These are phyloP conservation scores for Sardina pilchardus DNA, from an alignment of 2,113 vertebrate species.

Conservation along the genomic window DNA sequence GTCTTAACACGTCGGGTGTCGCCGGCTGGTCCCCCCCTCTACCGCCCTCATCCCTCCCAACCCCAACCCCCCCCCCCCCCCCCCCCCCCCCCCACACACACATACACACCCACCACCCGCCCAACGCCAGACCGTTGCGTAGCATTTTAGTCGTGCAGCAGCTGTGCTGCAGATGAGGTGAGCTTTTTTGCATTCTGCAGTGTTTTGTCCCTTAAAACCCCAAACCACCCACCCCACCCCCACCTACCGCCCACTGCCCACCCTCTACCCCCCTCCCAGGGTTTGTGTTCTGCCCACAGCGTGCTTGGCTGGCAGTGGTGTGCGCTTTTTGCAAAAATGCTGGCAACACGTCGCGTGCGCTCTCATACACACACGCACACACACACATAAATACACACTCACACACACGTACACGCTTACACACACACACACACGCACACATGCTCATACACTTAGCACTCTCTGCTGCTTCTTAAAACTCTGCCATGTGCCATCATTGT, in stretches of 20 bases:
- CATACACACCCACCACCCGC: neutral
- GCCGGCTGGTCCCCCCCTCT: neutral
- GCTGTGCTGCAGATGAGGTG: slow-evolving; percentile 21
- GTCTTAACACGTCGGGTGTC: neutral
- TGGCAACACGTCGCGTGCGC: slow-evolving; percentile 32
- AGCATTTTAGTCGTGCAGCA: neutral
- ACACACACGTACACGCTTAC: slow-evolving; percentile 18
- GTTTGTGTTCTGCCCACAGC: slow-evolving; percentile 32
- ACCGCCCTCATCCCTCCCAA: no score
- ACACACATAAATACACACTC: slow-evolving; percentile 17
- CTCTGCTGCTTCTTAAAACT: slow-evolving; percentile 48
- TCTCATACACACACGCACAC: slow-evolving; percentile 9
- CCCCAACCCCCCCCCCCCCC: neutral
- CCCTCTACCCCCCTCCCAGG: neutral
- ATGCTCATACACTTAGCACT: slow-evolving; percentile 16
- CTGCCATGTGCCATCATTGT: slow-evolving; percentile 39
- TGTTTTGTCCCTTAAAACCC: neutral
- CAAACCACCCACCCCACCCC: neutral
- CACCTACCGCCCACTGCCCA: no score
- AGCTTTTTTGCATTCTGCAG: slow-evolving; percentile 40
- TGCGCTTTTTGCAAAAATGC: slow-evolving; percentile 28
- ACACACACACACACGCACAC: slow-evolving; percentile 17
- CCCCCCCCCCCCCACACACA: no score
- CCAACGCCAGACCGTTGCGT: slow-evolving; percentile 10
- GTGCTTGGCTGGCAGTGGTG: slow-evolving; percentile 53